phyloP scores from a whole-genome alignment of 2,797 vertebrate species.

The Hybognathus amarus region DNA sequence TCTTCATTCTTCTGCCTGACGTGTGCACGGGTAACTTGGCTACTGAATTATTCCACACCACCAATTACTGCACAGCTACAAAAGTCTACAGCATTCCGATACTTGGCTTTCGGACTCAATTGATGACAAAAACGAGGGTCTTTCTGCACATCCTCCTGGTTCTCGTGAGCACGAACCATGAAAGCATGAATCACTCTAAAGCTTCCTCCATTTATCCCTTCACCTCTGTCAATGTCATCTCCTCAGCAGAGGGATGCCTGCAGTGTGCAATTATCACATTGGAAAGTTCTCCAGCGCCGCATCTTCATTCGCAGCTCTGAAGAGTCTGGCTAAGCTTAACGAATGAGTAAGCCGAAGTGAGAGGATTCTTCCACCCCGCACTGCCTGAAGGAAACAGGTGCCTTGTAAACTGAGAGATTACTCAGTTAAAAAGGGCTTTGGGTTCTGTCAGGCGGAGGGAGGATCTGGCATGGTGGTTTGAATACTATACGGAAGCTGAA shows the following conservation, averaged over 20 bases:
- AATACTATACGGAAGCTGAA: conserved; percentile 23
- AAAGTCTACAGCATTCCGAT: background rate
- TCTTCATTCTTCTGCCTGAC: conserved; percentile 26
- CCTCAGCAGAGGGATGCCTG: conserved; percentile 22
- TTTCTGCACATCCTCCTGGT: conserved; percentile 13
- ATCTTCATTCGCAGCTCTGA: conserved; percentile 34
- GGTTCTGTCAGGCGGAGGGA: conserved; percentile 30
- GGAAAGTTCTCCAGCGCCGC: conserved; percentile 41
- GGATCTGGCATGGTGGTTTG: conserved; percentile 38
- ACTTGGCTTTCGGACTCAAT: background rate
- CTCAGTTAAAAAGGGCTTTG: conserved; percentile 33
- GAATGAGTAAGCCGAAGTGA: conserved; percentile 27
- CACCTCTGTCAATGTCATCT: conserved; percentile 43
- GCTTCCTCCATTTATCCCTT: conserved; percentile 39
- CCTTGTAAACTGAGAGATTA: conserved; percentile 58
- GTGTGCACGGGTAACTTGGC: conserved; percentile 2
- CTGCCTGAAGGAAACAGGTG: conserved; percentile 53
- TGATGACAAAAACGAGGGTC: background rate
- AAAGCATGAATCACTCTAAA: conserved; percentile 30
- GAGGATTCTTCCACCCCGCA: conserved; percentile 30
- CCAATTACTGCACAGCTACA: conserved; percentile 21
- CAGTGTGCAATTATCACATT: conserved; percentile 42
- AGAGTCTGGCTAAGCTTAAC: conserved; percentile 37
- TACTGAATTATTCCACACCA: conserved; percentile 31
- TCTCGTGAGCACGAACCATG: conserved; percentile 19